Evolutionary conservation across 2,797 vertebrate genomes (phyloP).

Genomic region (Salmo trutta): DNA sequence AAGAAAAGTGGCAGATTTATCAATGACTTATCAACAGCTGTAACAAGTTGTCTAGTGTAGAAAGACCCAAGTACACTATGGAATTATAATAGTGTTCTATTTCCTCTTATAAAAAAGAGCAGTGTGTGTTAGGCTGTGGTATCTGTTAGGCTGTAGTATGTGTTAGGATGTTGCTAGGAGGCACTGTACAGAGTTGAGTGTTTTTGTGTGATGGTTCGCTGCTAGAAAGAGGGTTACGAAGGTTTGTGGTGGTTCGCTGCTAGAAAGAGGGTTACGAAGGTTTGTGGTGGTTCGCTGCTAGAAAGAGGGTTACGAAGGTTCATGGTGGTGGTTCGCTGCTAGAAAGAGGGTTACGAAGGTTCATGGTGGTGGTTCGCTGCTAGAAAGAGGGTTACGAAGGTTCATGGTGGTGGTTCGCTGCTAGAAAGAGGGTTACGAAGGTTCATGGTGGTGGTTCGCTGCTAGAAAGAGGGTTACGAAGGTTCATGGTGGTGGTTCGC

Average conservation of each 20-base stretch:
- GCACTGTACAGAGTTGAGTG: too few relatives aligned
- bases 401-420: conserved; percentile 47
- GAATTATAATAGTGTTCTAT: too few relatives aligned
- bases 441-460: conserved; percentile 48
- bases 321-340: conserved; percentile 46
- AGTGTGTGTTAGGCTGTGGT: too few relatives aligned
- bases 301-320: conserved; percentile 36
- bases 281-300: conserved; percentile 44
- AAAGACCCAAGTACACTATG: too few relatives aligned
- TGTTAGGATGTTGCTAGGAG: too few relatives aligned
- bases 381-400: conserved; percentile 26
- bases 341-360: conserved; percentile 27
- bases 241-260: conserved; percentile 45
- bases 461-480: conserved; percentile 33
- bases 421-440: conserved; percentile 24
- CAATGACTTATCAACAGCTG: too few relatives aligned
- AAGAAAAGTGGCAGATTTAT: too few relatives aligned
- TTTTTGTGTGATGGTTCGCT: conserved; percentile 36
- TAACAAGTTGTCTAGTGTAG: too few relatives aligned
- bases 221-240: conserved; percentile 23
- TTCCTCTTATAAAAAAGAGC: too few relatives aligned
- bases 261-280: conserved; percentile 26
- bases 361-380: conserved; percentile 45
- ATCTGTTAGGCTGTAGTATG: too few relatives aligned
- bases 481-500: conserved; percentile 48